Percentiles rank a stretch among this genome's conserved stretches.
These are phyloP conservation scores for Leptodactylus fallax DNA, from an alignment of 2,797 vertebrate genomes.

Conservation along the genomic window DNA sequence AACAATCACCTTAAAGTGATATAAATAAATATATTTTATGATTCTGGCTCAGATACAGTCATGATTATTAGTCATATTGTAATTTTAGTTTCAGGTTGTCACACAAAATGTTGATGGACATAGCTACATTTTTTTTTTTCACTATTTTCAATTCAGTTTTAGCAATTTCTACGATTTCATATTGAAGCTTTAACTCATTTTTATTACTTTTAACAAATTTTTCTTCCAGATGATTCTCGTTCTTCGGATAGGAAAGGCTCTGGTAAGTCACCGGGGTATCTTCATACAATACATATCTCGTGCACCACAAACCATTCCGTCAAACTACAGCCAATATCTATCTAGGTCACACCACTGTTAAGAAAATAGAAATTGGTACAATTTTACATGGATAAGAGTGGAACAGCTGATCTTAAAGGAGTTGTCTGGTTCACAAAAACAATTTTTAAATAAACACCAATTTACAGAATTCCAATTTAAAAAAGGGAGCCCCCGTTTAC, in stretches of 20 bases:
- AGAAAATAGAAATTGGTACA: not conserved
- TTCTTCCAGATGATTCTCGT: constrained; percentile 93
- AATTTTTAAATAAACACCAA: no score
- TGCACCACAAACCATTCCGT: no score
- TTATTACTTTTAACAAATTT: constrained; percentile 65
- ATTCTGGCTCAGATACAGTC: no score
- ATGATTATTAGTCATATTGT: no score
- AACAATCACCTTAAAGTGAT: no score
- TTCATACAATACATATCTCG: not conserved
- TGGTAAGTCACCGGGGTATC: constrained; percentile 77
- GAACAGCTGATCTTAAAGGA: not conserved
- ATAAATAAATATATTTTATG: no score
- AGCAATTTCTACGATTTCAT: not conserved
- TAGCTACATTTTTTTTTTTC: no score
- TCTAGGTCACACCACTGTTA: not conserved
- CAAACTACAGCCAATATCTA: not conserved
- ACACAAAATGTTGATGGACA: not conserved
- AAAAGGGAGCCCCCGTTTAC: not conserved
- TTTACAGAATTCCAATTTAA: no score
- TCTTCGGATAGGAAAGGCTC: constrained; percentile 93
- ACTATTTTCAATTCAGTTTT: not conserved
- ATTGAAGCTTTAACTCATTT: not conserved
- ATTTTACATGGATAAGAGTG: not conserved
- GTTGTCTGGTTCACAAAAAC: no score
- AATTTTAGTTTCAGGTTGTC: no score